Evolutionary conservation across 2,113 vertebrate species (phyloP), one percentile per base, ranked within the genome.

Genomic region (Eudyptes chrysolophus): DNA sequence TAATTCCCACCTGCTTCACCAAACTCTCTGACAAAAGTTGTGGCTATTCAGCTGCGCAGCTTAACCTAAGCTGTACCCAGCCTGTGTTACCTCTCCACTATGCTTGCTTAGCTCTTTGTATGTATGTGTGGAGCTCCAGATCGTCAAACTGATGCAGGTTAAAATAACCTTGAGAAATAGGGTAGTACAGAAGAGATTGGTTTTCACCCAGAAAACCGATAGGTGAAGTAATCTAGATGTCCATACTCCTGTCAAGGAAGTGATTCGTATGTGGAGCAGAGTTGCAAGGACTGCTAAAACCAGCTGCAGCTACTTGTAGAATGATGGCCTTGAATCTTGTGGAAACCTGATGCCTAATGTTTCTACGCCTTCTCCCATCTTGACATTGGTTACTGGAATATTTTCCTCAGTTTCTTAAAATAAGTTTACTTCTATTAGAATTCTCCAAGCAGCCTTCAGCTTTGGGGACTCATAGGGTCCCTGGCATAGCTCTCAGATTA

Each of bases 91-190:
- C 19, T 55, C 40, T 69, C 25, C 8, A 8, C 5, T 44, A 7
- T 26, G 5, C 38, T 79, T 62, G 16, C 30, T 62, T 24, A 82
- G 27, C 7, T 58, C 38, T 85, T 71, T 30, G 8, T 58, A 51
- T 1, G 0, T 26, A 11, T 7, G 26, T 46, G 26, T 80, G 42
- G 4, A 14, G 27, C 1, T 2, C 32, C 25, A 22, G 21, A 16
- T 36, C 2, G 16, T 51, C 16, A 80, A 25, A 54, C 17, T 69
- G 48, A 54, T 66, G 36, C 12, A 58, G 30, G 15, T 44, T 69
- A 51, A 49, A 84, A 69, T 44, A 85, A 52, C 21, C 17, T 40
- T 29, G 36, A 11, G 20, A 34, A 89, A 51, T 11, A 75, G 22
- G 2, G 9, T 4, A 55, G 5, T 13, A 51, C 14, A 20, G 18